Conservation (phyloP, 2,888 invertebrate species). For the Cosmia trapezina region DNA sequence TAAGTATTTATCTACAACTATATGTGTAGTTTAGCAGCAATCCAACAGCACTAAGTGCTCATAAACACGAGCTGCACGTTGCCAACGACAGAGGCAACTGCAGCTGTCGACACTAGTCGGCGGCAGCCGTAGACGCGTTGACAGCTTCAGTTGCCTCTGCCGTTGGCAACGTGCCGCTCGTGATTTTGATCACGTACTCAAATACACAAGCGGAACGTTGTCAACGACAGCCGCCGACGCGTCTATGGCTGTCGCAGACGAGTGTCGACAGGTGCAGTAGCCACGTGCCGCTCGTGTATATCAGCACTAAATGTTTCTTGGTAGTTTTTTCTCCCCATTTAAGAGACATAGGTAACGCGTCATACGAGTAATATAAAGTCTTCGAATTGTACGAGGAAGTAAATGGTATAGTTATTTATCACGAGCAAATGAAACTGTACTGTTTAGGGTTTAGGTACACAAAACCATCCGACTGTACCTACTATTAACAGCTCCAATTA, state of each 20-base stretch:
- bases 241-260: too few relatives aligned
- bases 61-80: background rate
- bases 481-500: constrained; percentile 17
- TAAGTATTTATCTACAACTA: too few relatives aligned
- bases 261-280: too few relatives aligned
- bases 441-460: background rate
- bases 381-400: background rate
- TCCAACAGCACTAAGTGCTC: background rate
- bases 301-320: background rate
- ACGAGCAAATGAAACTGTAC: background rate
- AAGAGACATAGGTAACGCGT: background rate
- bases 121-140: background rate
- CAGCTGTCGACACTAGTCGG: too few relatives aligned
- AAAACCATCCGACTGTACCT: constrained; percentile 7
- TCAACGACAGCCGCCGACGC: too few relatives aligned
- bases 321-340: background rate
- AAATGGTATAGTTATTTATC: background rate
- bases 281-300: too few relatives aligned
- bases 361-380: too few relatives aligned
- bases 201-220: too few relatives aligned
- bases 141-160: too few relatives aligned
- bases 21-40: too few relatives aligned
- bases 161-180: background rate
- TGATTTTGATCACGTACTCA: background rate
- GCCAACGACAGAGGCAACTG: background rate